Conservation (phyloP, 2,113 vertebrate species). For the Eulemur rufifrons region DNA sequence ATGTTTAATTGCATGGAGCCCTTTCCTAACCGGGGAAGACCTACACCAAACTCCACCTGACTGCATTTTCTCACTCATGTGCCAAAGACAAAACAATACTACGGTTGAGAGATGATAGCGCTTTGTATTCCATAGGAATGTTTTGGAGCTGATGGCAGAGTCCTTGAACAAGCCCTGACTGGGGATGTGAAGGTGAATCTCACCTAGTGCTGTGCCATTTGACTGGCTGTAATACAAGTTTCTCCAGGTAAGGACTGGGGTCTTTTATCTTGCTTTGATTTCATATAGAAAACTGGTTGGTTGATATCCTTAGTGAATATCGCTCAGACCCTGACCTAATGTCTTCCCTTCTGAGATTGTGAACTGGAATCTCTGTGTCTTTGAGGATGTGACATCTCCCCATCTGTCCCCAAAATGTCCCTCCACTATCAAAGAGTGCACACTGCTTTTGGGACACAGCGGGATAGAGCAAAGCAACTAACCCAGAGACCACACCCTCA, state of each 20-base stretch:
- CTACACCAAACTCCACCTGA: not conserved
- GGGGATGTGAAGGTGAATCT: not conserved
- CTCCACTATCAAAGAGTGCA: not conserved
- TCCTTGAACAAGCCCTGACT: not conserved
- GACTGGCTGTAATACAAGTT: not conserved
- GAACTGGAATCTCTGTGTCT: not conserved
- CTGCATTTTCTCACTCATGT: not conserved
- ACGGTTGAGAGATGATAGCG: not conserved
- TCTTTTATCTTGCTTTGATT: not conserved
- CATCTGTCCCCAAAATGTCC: not conserved
- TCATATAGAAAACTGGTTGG: not conserved
- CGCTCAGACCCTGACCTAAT: not conserved
- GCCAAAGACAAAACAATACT: not conserved
- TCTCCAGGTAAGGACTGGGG: not conserved
- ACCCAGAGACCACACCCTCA: not conserved
- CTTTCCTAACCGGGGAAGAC: not conserved
- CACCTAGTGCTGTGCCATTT: not conserved
- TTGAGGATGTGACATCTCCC: not conserved
- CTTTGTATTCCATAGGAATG: not conserved
- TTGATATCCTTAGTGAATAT: not conserved
- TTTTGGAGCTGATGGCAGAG: not conserved
- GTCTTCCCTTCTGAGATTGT: not conserved
- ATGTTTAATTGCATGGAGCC: not conserved
- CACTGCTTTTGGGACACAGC: not conserved
- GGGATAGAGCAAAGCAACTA: not conserved